Base-by-base conservation (phyloP, 2,888 invertebrate genomes). In the Pinctada fucata region DNA sequence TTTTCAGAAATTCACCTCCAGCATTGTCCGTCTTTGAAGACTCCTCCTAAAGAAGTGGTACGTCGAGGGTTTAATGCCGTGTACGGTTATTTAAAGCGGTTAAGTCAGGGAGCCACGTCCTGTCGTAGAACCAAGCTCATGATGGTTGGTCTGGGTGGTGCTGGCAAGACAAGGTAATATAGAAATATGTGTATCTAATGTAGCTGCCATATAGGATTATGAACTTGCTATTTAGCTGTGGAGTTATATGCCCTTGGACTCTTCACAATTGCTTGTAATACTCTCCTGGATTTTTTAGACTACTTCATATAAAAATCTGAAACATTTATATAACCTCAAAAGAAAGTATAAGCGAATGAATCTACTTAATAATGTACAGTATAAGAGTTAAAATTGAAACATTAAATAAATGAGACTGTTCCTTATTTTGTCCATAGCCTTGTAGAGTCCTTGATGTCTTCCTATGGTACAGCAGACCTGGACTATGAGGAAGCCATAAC, bases 81-180 rank as follows among this genome's bases (percentile, higher is more conserved):
- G 0, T 87, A 89, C 79, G 91, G 91, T 3, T 92, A 91, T 84
- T 82, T 92, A 71, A 88, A 88, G 71, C 86, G 92, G 13, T 84
- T 92, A 2, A 78, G 86, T 3, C 87, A 87, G 72, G 92, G 92
- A 2, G 89, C 89, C 3, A 88, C 88, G 3, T 81, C 84, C 4
- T 92, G 92, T 79, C 90, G 88, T 77, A 81, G 92, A 73, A 92
- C 92, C 16, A 92, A 92, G 80, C 88, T 92, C 13, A 92, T 92
- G 92, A 84, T 92, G 82, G 92, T 92, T 1, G 92, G 92, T 13
- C 88, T 92, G 3, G 92, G 92, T n/a, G 92, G 92, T 16, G 92
- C 92, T n/a, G 92, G 92, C 3, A 92, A 92, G 84, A 92, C 92
- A 64, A 92, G 91, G 91, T 92, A 80, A 51, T 31, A 31, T 31